Base-by-base conservation (phyloP, 1,140 invertebrate genomes). In the Drosophila lacteicornis region DNA sequence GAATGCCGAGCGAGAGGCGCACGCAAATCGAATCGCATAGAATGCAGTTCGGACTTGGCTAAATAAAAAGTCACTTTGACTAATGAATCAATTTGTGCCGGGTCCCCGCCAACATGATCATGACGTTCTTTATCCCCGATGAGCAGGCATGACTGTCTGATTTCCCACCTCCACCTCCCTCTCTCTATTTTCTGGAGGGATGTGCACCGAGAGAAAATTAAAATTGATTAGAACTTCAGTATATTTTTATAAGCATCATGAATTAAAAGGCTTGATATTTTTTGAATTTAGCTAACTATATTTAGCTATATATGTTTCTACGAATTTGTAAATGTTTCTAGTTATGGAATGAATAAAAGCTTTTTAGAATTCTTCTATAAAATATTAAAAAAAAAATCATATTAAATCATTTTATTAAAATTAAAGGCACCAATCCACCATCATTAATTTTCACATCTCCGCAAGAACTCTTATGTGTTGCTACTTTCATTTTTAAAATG, bases 51-150 rank as follows among this genome's bases (percentile, higher is more conserved):
- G 43, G 47, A 43, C 56, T 58, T 27, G 56, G 50, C 75, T 90
- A 85, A 90, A 79, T 84, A 90, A 56, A 88, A 79, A 88, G 85
- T 88, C 85, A 88, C 85, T 88, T 88, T 88, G 85, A 90, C 85
- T 90, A 90, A 90, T 90, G 85, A 90, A 90, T 91, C 85, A 90
- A 90, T 90, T 90, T 90, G 53, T 56, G 85, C 81, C 81, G 63
- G 84, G 56, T 25, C 33, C 38, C 55, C 62, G 38, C 66, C 74
- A 75, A 79, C 49, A 65, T 69, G 74, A 88, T 75, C 73, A 80
- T 82, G 77, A 81, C 71, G 80, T 80, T 83, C 67, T 46, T 68
- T 70, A 47, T 67, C 71, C 75, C 38, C 56, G 61, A 50, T 56
- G 61, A 49, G 43, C 69, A 46, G 58, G 79, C 82, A 75, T 61